phyloP scores from a whole-genome alignment of 2,888 invertebrate species.

The Acleris laterana region DNA sequence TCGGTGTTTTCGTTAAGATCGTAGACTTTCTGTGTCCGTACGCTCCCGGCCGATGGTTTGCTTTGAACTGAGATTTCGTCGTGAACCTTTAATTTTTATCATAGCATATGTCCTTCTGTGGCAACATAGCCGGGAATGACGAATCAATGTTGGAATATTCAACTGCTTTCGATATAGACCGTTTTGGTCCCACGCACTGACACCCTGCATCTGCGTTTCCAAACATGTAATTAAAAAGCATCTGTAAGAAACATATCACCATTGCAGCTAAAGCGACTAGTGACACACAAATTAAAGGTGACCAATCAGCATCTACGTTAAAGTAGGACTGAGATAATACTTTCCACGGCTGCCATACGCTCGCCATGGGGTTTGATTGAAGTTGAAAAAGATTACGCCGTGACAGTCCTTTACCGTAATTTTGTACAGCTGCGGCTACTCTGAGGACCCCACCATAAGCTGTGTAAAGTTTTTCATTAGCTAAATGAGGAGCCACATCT shows the following conservation, averaged over 20 bases:
- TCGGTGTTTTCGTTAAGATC: constrained; percentile 73
- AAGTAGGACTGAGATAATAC: constrained; percentile 55
- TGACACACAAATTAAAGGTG: constrained; percentile 59
- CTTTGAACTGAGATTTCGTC: constrained; percentile 44
- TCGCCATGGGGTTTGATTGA: constrained; percentile 42
- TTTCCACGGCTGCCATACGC: constrained; percentile 66
- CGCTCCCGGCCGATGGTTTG: constrained; percentile 56
- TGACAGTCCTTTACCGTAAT: constrained; percentile 67
- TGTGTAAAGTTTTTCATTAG: constrained; percentile 69
- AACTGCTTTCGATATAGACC: constrained; percentile 43
- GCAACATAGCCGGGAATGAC: constrained; percentile 56
- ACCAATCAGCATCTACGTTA: constrained; percentile 62
- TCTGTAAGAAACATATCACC: constrained; percentile 62
- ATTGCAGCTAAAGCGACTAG: constrained; percentile 57
- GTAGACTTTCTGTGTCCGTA: constrained; percentile 64
- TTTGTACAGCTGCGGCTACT: constrained; percentile 75
- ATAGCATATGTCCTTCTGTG: constrained; percentile 51
- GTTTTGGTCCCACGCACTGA: constrained; percentile 47
- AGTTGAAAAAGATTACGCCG: constrained; percentile 65
- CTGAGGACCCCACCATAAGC: constrained; percentile 73
- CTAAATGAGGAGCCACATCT: constrained; percentile 69
- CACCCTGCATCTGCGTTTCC: constrained; percentile 53
- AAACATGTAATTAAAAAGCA: constrained; percentile 62
- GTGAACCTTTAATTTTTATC: constrained; percentile 47
- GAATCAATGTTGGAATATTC: constrained; percentile 57